Percentiles rank a stretch among this genome's conserved stretches.
These are phyloP conservation scores for Leiothrix lutea DNA, from an alignment of 2,113 vertebrate species.

Conservation along the genomic window DNA sequence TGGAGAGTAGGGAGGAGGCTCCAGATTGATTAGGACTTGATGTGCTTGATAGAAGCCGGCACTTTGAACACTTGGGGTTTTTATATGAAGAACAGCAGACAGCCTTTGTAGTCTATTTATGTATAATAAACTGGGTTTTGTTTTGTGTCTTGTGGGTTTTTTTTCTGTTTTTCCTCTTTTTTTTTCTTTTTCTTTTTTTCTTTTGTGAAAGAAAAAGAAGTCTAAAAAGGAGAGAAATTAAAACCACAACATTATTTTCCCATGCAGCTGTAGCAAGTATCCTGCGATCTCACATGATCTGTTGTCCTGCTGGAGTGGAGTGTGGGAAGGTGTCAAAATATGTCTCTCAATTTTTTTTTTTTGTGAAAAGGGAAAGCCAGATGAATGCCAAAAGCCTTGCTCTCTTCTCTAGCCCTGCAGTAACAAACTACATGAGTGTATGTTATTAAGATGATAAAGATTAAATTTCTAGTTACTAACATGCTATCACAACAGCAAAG, in stretches of 20 bases:
- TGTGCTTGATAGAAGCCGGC: neutral
- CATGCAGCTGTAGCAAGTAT: conserved; percentile 19
- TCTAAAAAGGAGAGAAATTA: conserved; percentile 1
- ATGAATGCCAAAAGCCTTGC: conserved; percentile 40
- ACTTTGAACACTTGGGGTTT: conserved; percentile 34
- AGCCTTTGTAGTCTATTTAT: conserved; percentile 52
- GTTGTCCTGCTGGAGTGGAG: conserved; percentile 51
- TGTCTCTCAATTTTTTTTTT: conserved; percentile 17
- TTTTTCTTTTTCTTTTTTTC: neutral
- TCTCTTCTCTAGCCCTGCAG: conserved; percentile 58
- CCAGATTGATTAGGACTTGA: neutral
- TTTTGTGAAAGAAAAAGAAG: neutral
- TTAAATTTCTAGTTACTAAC: conserved; percentile 53
- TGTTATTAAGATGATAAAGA: conserved; percentile 63
- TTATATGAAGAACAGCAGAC: conserved; percentile 42
- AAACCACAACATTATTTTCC: conserved; percentile 58
- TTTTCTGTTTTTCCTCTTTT: neutral
- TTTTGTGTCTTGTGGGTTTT: neutral
- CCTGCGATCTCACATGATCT: conserved; percentile 15
- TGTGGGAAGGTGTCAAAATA: conserved; percentile 68
- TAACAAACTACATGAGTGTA: conserved; percentile 52
- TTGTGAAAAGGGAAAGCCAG: conserved; percentile 56
- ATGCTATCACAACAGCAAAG: conserved; percentile 43
- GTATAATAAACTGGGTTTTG: conserved; percentile 35
- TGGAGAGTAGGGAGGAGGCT: neutral